These are phyloP conservation scores for Plutomurus gul DNA, from an alignment of 1,140 invertebrate genomes.

Conservation along the genomic window DNA sequence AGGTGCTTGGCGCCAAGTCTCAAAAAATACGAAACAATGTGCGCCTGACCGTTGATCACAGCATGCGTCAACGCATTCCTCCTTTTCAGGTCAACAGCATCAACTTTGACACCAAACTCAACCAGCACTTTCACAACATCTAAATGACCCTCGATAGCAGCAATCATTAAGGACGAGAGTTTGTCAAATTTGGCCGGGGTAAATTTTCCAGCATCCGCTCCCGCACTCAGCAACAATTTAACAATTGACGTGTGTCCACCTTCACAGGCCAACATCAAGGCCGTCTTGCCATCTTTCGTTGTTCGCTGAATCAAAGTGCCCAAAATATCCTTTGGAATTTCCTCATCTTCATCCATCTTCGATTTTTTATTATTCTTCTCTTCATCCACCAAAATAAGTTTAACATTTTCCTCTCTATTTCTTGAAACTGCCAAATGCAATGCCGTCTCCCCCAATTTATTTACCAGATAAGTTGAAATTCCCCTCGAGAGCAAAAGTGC, in stretches of 20 bases:
- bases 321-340: neutral
- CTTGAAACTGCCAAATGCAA: conserved; percentile 59
- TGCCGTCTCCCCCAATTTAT: conserved; percentile 59
- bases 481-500: conserved; percentile 59
- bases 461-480: conserved; percentile 47
- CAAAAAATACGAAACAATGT: conserved; percentile 62
- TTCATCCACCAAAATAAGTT: conserved; percentile 58
- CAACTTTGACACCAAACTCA: conserved; percentile 50
- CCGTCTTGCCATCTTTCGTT: conserved; percentile 59
- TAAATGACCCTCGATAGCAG: conserved; percentile 50
- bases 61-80: conserved; percentile 62
- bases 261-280: conserved; percentile 61
- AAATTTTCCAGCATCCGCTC: conserved; percentile 57
- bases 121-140: conserved; percentile 53
- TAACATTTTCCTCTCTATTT: conserved; percentile 61
- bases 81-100: conserved; percentile 59
- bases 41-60: conserved; percentile 62
- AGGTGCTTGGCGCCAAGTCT: conserved; percentile 61
- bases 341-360: neutral
- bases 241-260: conserved; percentile 60
- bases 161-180: conserved; percentile 51
- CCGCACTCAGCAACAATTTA: conserved; percentile 58
- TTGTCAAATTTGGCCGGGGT: conserved; percentile 57
- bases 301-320: neutral
- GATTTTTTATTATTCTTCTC: neutral